A percentile compares a stretch with the other conserved stretches of the same genome.
These are phyloP conservation scores for Hirtodrosophila duncani DNA, from an alignment of 2,888 invertebrate species.

Conservation along the genomic window DNA sequence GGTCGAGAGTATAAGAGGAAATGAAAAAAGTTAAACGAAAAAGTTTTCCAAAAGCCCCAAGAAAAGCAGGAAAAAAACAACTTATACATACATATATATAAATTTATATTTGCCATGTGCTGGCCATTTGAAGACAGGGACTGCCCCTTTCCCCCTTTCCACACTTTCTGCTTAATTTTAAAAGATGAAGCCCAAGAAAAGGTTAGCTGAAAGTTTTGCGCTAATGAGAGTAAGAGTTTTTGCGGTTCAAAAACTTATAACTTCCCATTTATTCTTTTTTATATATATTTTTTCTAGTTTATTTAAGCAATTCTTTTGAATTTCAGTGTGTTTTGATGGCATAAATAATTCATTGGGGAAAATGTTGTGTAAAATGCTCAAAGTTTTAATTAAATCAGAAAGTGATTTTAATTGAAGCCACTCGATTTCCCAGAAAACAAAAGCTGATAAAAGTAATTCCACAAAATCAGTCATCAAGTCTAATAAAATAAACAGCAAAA, in stretches of 20 bases:
- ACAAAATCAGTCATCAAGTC: slow-evolving; percentile 70
- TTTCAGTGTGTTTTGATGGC: slow-evolving; percentile 28
- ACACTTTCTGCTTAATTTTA: too few species aligned
- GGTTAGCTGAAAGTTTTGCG: slow-evolving; percentile 48
- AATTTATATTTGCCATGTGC: slow-evolving; percentile 29
- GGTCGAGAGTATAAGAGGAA: not conserved
- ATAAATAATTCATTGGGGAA: slow-evolving; percentile 57
- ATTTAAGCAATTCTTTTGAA: slow-evolving; percentile 15
- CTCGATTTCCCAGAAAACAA: slow-evolving; percentile 8
- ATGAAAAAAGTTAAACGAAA: slow-evolving; percentile 63
- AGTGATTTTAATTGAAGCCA: slow-evolving; percentile 57
- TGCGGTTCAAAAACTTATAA: slow-evolving; percentile 44
- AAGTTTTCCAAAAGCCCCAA: slow-evolving; percentile 49
- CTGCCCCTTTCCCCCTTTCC: too few species aligned
- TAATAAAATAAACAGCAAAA: slow-evolving; percentile 73
- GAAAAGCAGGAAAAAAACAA: slow-evolving; percentile 19
- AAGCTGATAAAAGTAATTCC: slow-evolving; percentile 21
- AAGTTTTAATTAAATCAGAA: slow-evolving; percentile 71
- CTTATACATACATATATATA: too few species aligned
- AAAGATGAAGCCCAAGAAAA: slow-evolving; percentile 43
- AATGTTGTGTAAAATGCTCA: slow-evolving; percentile 20
- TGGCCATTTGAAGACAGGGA: slow-evolving; percentile 15
- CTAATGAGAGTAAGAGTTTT: slow-evolving; percentile 71
- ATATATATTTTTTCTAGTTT: not conserved
- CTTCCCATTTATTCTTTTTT: slow-evolving; percentile 22